A percentile compares a stretch with the other conserved stretches of the same genome.
These are phyloP conservation scores for Agrilus cyanescens DNA, from an alignment of 2,888 invertebrate genomes.

Conservation along the genomic window DNA sequence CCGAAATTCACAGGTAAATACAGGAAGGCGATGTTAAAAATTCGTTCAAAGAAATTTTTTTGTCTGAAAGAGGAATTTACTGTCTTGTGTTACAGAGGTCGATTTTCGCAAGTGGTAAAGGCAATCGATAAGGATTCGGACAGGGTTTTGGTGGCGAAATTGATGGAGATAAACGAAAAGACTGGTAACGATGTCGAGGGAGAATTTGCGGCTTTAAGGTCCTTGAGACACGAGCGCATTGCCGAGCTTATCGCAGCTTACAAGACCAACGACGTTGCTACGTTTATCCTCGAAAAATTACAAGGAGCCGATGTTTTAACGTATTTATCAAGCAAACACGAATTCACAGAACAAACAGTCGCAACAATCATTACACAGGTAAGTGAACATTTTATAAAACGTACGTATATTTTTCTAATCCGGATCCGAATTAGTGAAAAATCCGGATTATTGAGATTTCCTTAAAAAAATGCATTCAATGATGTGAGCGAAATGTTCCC, in stretches of 20 bases:
- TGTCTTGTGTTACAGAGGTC: conserved; percentile 47
- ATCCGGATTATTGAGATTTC: too few relatives aligned
- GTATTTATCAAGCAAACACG: conserved; percentile 76
- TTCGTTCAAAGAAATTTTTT: too few relatives aligned
- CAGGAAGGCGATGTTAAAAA: too few relatives aligned
- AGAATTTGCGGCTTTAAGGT: conserved; percentile 75
- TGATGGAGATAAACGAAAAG: conserved; percentile 56
- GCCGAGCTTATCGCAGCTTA: conserved; percentile 62
- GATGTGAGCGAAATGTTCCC: too few relatives aligned
- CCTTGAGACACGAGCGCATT: conserved; percentile 80
- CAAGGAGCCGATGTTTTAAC: conserved; percentile 88
- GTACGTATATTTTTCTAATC: too few relatives aligned
- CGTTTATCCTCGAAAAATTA: conserved; percentile 67
- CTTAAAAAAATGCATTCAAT: too few relatives aligned
- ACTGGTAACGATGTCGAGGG: conserved; percentile 55
- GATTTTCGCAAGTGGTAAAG: conserved; percentile 77
- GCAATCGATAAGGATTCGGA: conserved; percentile 65
- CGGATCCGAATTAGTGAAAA: too few relatives aligned
- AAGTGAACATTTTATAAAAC: conserved; percentile 7
- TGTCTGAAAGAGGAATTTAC: neutral
- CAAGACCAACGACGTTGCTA: conserved; percentile 55
- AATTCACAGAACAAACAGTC: conserved; percentile 88
- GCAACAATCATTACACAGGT: conserved; percentile 75
- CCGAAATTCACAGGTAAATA: conserved; percentile 56
- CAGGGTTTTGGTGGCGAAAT: conserved; percentile 71